Percentiles rank a stretch among this genome's conserved stretches.
Evolutionary conservation across 2,113 vertebrate species (phyloP).

Genomic region (Bubo scandiacus): DNA sequence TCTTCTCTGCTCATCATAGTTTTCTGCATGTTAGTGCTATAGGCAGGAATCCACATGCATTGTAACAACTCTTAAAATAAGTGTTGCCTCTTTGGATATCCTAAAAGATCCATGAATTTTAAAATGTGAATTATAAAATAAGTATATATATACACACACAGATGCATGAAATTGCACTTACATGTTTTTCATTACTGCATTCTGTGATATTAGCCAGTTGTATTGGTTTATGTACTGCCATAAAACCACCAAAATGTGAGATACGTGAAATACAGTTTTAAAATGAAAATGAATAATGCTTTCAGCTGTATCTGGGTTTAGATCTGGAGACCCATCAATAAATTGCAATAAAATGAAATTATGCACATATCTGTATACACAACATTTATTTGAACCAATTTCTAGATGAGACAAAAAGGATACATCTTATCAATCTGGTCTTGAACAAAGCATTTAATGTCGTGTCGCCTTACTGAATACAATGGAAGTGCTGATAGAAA

Average conservation of each 20-base stretch:
- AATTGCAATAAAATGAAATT: background rate
- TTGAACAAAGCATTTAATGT: background rate
- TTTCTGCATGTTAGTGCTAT: background rate
- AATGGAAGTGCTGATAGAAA: background rate
- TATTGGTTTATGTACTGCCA: background rate
- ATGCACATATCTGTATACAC: background rate
- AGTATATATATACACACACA: background rate
- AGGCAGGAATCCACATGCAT: background rate
- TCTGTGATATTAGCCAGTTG: background rate
- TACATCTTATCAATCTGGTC: background rate
- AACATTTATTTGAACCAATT: background rate
- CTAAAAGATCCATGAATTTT: conserved; percentile 20
- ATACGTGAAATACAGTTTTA: background rate
- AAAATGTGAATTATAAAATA: background rate
- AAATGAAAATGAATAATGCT: background rate
- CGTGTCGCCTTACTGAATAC: background rate
- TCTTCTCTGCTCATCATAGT: background rate
- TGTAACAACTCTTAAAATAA: background rate
- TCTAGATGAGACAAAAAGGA: background rate
- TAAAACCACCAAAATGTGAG: conserved; percentile 14
- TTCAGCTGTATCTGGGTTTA: background rate
- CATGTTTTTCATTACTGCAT: conserved; percentile 7
- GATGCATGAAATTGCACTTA: background rate
- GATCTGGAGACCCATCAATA: background rate
- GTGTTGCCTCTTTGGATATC: background rate